phyloP scores from a whole-genome alignment of 2,113 vertebrate genomes.

The Anhinga rufa region DNA sequence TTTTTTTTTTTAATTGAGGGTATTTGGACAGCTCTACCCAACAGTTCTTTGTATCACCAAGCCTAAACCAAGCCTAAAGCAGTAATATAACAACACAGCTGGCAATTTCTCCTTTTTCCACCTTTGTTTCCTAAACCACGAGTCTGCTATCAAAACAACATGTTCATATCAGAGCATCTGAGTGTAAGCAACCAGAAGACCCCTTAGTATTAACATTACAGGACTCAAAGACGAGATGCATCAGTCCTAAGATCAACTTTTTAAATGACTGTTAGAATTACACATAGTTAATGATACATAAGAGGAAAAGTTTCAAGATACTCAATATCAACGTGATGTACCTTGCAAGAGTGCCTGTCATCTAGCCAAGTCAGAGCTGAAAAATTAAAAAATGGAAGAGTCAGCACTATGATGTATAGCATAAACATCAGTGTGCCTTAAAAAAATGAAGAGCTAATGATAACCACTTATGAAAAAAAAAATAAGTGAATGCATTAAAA shows the following conservation, averaged over 20 bases:
- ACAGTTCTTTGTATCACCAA: background rate
- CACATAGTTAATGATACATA: background rate
- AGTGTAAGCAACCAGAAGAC: background rate
- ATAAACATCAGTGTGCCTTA: background rate
- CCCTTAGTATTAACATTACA: background rate
- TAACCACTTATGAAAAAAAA: background rate
- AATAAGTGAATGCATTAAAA: background rate
- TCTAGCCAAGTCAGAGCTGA: background rate
- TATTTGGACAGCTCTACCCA: background rate
- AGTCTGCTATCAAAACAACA: background rate
- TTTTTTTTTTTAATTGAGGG: background rate
- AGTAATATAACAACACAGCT: background rate
- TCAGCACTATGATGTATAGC: background rate
- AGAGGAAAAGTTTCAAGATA: background rate
- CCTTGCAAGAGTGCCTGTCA: background rate
- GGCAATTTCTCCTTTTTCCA: background rate
- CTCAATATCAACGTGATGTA: background rate
- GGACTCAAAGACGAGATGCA: background rate
- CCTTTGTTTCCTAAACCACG: background rate
- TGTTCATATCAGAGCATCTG: background rate
- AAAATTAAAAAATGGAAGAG: background rate
- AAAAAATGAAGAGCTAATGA: background rate
- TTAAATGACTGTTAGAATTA: background rate
- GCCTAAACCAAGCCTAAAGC: background rate
- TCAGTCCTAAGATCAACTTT: background rate